These are phyloP conservation scores for Drosophila putrida DNA, from an alignment of 2,888 invertebrate species.

Conservation along the genomic window DNA sequence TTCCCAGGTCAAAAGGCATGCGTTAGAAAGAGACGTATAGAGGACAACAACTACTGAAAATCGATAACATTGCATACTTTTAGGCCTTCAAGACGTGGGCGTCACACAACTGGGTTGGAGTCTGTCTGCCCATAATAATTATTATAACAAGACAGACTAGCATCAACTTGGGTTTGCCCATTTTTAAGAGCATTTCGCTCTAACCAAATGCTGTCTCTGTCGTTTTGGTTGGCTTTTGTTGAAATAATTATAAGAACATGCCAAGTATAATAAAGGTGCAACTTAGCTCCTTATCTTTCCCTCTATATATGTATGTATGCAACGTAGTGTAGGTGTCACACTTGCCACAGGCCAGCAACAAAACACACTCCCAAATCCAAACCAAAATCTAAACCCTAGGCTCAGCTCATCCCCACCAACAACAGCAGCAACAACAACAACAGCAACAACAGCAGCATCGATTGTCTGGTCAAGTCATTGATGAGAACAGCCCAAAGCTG, in stretches of 20 bases:
- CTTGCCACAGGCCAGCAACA: slow-evolving; percentile 23
- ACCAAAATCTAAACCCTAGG: slow-evolving; percentile 15
- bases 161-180: slow-evolving; percentile 23
- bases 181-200: slow-evolving; percentile 48
- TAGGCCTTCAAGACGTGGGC: slow-evolving; percentile 60
- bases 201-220: slow-evolving; percentile 39
- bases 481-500: slow-evolving; percentile 47
- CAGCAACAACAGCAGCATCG: slow-evolving; percentile 35
- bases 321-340: slow-evolving; percentile 28
- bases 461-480: slow-evolving; percentile 71
- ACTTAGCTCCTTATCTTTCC: slow-evolving; percentile 37
- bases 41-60: slow-evolving; percentile 48
- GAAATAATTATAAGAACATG: slow-evolving; percentile 50
- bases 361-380: background rate
- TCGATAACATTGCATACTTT: slow-evolving; percentile 69
- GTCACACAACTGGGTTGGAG: slow-evolving; percentile 26
- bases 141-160: slow-evolving; percentile 59
- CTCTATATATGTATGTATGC: background rate
- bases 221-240: slow-evolving; percentile 3
- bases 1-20: slow-evolving; percentile 35
- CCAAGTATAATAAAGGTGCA: slow-evolving; percentile 45
- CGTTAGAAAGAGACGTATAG: slow-evolving; percentile 61
- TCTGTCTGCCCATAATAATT: slow-evolving; percentile 61
- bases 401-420: slow-evolving; percentile 10
- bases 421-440: slow-evolving; percentile 6